Percentiles rank a stretch among this genome's conserved stretches.
phyloP scores from a whole-genome alignment of 2,888 invertebrate genomes.

The Caradrina clavipalpis region DNA sequence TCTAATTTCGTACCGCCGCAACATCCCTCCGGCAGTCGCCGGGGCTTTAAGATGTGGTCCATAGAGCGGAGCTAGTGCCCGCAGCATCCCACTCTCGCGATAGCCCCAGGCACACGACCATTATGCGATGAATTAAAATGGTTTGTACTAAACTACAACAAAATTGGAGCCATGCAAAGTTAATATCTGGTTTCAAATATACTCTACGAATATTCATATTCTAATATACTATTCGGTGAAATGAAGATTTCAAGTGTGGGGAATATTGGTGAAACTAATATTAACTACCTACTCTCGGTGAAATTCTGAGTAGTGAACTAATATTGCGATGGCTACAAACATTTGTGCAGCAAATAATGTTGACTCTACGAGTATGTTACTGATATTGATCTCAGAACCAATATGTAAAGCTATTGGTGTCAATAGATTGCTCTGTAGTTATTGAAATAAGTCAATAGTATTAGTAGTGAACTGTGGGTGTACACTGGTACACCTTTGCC shows the following conservation, averaged over 20 bases:
- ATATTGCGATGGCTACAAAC: constrained; percentile 5
- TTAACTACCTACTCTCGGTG: no score
- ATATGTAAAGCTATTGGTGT: no score
- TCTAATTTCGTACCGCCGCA: constrained; percentile 48
- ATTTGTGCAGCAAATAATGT: background rate
- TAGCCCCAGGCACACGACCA: constrained; percentile 41
- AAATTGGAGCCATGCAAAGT: constrained; percentile 11
- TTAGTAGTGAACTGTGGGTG: no score
- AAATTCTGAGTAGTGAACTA: background rate
- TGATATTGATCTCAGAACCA: constrained; percentile 3
- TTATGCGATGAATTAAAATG: constrained; percentile 60
- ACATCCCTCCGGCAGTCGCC: constrained; percentile 42
- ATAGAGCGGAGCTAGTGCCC: constrained; percentile 46
- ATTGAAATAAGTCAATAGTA: no score
- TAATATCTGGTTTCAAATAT: constrained; percentile 14
- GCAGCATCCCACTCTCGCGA: constrained; percentile 34
- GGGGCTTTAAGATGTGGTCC: constrained; percentile 46
- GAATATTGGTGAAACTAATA: background rate
- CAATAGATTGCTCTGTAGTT: no score
- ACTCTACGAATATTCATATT: background rate
- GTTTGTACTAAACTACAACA: constrained; percentile 33
- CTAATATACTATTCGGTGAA: no score
- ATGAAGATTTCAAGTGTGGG: background rate
- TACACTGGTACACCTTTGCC: no score
- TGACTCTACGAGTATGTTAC: no score